Percentiles rank a stretch among this genome's conserved stretches.
Evolutionary conservation across 2,888 invertebrate genomes (phyloP).

Genomic region (Ypsolopha scabrella): DNA sequence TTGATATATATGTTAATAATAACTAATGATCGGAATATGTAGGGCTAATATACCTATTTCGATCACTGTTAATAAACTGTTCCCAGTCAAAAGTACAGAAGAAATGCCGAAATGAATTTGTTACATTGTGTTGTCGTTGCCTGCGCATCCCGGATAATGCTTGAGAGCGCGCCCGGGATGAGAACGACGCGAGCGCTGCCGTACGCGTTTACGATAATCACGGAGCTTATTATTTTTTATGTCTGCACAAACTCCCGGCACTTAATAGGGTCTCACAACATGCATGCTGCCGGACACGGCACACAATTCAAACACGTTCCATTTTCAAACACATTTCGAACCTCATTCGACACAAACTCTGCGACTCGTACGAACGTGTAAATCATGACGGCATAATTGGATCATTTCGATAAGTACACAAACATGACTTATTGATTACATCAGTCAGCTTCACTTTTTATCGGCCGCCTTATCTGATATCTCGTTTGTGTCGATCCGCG

Average conservation of each 20-base stretch:
- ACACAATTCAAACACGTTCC: not conserved
- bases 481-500: not conserved
- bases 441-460: slow-evolving; percentile 4
- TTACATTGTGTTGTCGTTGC: too few relatives aligned
- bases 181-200: slow-evolving; percentile 28
- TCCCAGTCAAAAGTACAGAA: too few relatives aligned
- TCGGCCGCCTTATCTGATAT: not conserved
- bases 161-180: slow-evolving; percentile 44
- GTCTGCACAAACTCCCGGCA: slow-evolving; percentile 25
- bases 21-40: too few relatives aligned
- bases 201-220: slow-evolving; percentile 38
- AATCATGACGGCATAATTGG: slow-evolving; percentile 3
- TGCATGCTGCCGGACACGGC: slow-evolving; percentile 10
- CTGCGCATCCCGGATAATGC: slow-evolving; percentile 27
- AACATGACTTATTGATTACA: slow-evolving; percentile 4
- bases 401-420: slow-evolving; percentile 1
- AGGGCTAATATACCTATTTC: too few relatives aligned
- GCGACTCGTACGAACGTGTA: not conserved
- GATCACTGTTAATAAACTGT: too few relatives aligned
- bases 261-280: slow-evolving; percentile 21
- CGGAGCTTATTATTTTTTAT: slow-evolving; percentile 65
- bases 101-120: too few relatives aligned
- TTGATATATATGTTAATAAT: too few relatives aligned
- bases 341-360: not conserved
- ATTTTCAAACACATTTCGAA: not conserved